phyloP scores from a whole-genome alignment of 1,140 invertebrate genomes.

The Drosophila carrolli region DNA sequence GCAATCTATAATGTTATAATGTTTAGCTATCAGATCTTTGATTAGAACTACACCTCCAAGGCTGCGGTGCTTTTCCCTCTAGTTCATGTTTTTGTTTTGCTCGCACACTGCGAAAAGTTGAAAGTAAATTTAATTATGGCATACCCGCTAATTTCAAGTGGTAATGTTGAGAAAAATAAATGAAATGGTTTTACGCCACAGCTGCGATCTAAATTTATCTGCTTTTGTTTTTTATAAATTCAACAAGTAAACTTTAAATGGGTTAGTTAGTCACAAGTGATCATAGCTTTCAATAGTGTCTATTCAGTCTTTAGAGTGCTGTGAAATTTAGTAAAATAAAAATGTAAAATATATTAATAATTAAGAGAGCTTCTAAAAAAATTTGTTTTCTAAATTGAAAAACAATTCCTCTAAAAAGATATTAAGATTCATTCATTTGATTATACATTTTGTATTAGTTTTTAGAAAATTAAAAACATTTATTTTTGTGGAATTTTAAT shows the following conservation, averaged over 20 bases:
- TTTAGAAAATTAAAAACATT: too few relatives aligned
- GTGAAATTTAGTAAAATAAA: too few relatives aligned
- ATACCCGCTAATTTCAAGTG: conserved; percentile 2
- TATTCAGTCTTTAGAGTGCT: too few relatives aligned
- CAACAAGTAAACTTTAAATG: conserved; percentile 4
- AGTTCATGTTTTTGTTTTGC: conserved; percentile 5
- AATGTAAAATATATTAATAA: too few relatives aligned
- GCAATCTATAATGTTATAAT: not conserved
- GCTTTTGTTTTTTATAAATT: conserved; percentile 1
- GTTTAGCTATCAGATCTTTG: conserved; percentile 10
- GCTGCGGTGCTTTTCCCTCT: not conserved
- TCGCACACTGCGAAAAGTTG: not conserved
- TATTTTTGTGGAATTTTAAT: too few relatives aligned
- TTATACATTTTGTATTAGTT: too few relatives aligned
- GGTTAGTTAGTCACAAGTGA: not conserved
- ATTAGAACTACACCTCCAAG: conserved; percentile 5
- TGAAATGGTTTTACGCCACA: not conserved
- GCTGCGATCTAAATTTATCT: conserved; percentile 10
- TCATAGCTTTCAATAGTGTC: not conserved
- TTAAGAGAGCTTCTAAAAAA: too few relatives aligned
- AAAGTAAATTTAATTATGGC: conserved; percentile 7
- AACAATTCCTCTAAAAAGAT: too few relatives aligned
- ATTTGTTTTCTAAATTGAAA: too few relatives aligned
- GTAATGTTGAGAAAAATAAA: not conserved
- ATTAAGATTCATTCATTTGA: too few relatives aligned